A percentile compares a stretch with the other conserved stretches of the same genome.
Conservation (phyloP, 2,797 vertebrate species). For the Echeneis naucrates region DNA sequence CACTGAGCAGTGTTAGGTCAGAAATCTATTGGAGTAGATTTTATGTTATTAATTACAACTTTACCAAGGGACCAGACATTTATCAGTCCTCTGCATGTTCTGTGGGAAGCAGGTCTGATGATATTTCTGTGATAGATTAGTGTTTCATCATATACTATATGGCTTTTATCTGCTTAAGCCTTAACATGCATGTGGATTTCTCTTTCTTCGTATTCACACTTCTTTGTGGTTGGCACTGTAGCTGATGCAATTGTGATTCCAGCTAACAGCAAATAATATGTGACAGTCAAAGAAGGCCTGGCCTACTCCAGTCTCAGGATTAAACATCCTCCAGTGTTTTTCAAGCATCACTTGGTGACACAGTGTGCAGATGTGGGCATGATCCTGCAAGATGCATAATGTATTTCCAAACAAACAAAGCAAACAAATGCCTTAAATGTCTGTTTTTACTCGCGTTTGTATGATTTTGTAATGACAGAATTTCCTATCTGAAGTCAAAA, state of each 20-base stretch:
- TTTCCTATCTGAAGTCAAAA: slow-evolving; percentile 39
- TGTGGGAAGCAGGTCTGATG: background rate
- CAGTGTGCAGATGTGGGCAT: background rate
- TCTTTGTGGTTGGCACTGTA: slow-evolving; percentile 11
- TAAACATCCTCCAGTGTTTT: slow-evolving; percentile 17
- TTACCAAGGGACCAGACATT: slow-evolving; percentile 23
- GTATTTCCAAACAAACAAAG: slow-evolving; percentile 41
- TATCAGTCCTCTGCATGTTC: slow-evolving; percentile 2
- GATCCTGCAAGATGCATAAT: slow-evolving; percentile 27
- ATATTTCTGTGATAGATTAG: background rate
- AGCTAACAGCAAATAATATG: slow-evolving; percentile 16
- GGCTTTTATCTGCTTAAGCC: background rate
- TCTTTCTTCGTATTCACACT: slow-evolving; percentile 4
- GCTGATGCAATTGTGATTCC: slow-evolving; percentile 6
- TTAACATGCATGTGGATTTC: background rate
- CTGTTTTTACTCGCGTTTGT: slow-evolving; percentile 65
- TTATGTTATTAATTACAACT: background rate
- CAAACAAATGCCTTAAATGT: slow-evolving; percentile 73
- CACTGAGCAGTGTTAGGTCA: slow-evolving; percentile 8
- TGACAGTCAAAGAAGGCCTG: slow-evolving; percentile 20
- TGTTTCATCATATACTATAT: background rate
- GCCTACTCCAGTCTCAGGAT: slow-evolving; percentile 61
- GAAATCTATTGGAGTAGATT: background rate
- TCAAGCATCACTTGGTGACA: slow-evolving; percentile 10
- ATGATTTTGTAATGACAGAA: slow-evolving; percentile 56